Conservation (phyloP, 1,140 invertebrate genomes). For the Maconellicoccus hirsutus region DNA sequence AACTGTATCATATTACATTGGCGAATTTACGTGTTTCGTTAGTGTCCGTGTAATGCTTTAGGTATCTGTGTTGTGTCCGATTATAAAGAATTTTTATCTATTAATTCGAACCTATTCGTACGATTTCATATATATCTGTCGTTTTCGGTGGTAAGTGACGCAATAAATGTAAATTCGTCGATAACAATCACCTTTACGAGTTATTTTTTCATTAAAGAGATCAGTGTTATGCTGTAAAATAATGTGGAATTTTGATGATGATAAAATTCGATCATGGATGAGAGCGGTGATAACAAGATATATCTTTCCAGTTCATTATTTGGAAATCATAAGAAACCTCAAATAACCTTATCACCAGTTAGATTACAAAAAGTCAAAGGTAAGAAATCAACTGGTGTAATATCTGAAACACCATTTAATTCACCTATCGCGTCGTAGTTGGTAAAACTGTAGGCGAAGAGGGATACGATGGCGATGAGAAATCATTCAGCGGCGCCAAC, state of each 20-base stretch:
- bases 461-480: constrained; percentile 24
- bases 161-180: no score
- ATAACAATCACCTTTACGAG: no score
- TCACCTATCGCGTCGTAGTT: not conserved
- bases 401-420: not conserved
- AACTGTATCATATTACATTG: no score
- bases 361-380: constrained; percentile 31
- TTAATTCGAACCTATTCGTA: no score
- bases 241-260: constrained; percentile 21
- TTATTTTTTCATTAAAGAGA: not conserved
- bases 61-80: no score
- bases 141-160: no score
- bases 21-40: no score
- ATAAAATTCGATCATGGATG: constrained; percentile 19
- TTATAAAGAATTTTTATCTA: no score
- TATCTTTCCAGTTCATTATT: constrained; percentile 19
- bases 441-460: constrained; percentile 8
- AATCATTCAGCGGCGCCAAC: constrained; percentile 15
- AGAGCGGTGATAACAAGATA: constrained; percentile 17
- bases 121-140: no score
- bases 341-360: constrained; percentile 28
- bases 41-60: no score
- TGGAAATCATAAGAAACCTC: constrained; percentile 15
- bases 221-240: constrained; percentile 15
- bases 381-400: constrained; percentile 11